Conservation (phyloP, 2,113 vertebrate species). For the Otocyon megalotis region DNA sequence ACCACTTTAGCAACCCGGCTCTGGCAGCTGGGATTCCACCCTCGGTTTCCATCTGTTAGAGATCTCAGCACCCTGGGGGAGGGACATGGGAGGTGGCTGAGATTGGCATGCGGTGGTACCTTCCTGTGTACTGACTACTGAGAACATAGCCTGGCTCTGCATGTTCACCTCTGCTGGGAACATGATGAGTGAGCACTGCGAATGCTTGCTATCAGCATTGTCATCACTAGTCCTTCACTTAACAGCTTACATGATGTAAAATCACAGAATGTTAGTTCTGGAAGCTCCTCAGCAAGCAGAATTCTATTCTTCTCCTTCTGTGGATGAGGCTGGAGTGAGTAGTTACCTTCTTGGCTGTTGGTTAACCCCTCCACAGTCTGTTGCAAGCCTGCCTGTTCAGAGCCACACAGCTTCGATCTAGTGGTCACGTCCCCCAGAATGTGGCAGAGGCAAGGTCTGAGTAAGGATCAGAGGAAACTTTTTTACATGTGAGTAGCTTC, state of each 20-base stretch:
- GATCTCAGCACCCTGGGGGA: background rate
- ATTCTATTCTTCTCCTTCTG: background rate
- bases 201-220: background rate
- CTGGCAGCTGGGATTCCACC: background rate
- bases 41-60: background rate
- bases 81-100: background rate
- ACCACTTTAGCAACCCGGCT: background rate
- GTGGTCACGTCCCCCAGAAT: background rate
- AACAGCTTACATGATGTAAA: background rate
- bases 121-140: background rate
- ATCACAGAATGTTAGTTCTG: background rate
- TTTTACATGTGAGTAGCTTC: background rate
- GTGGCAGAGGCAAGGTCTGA: background rate
- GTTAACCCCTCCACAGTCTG: background rate
- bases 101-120: fast-evolving
- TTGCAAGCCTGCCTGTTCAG: background rate
- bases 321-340: background rate
- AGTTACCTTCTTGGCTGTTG: background rate
- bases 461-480: background rate
- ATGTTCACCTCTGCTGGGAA: background rate
- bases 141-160: background rate
- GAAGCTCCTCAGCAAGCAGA: too few relatives aligned
- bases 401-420: background rate
- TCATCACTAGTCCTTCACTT: background rate
- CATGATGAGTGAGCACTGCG: fast-evolving